Evolutionary conservation across 2,113 vertebrate genomes (phyloP).

Genomic region (Trachemys scripta): DNA sequence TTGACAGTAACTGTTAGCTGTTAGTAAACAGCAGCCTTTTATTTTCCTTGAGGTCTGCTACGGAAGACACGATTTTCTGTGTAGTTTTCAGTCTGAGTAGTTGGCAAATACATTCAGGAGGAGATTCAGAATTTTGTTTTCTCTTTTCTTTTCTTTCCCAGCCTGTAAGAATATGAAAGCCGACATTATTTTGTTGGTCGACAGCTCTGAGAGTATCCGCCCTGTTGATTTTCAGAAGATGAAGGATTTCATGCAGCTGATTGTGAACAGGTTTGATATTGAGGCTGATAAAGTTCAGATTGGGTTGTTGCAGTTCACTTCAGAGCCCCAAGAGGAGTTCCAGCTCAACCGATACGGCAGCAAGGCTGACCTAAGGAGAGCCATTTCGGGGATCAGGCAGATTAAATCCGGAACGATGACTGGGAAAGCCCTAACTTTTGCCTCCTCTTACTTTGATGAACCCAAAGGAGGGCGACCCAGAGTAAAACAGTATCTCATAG

Average conservation of each 20-base stretch:
- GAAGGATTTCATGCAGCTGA: constrained; percentile 83
- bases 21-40: neutral
- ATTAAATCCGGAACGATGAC: constrained; percentile 76
- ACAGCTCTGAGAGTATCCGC: constrained; percentile 85
- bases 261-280: constrained; percentile 76
- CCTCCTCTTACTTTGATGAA: constrained; percentile 80
- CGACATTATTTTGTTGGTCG: constrained; percentile 88
- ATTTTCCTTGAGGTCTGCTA: neutral
- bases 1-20: neutral
- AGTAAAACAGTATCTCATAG: constrained; percentile 81
- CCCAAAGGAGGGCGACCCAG: constrained; percentile 77
- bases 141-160: constrained; percentile 47
- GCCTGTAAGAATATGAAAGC: constrained; percentile 83
- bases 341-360: constrained; percentile 66
- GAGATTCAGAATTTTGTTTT: neutral
- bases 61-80: neutral
- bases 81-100: neutral
- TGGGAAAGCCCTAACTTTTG: constrained; percentile 76
- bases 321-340: constrained; percentile 70
- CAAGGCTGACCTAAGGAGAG: constrained; percentile 60
- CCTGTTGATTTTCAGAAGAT: constrained; percentile 79
- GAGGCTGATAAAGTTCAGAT: constrained; percentile 78
- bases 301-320: constrained; percentile 87
- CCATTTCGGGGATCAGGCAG: constrained; percentile 77
- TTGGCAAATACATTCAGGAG: neutral